Evolutionary conservation across 2,113 vertebrate species (phyloP), one percentile per base, ranked within the genome.

Genomic region (Prietella phreatophila): DNA sequence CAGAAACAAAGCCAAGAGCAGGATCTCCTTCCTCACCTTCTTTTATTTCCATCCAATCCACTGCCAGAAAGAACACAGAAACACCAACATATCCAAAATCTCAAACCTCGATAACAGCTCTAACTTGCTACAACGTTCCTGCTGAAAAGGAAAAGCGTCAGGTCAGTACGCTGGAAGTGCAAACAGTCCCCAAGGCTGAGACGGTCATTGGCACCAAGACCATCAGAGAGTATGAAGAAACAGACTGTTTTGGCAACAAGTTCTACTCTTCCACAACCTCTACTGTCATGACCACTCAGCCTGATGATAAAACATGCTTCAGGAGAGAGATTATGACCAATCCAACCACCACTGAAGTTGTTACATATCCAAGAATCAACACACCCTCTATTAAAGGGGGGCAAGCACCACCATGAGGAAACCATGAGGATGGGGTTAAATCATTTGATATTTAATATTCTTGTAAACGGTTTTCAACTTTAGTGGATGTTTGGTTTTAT

Each of bases 31-130:
- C 96, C 9, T 97, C 97, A 27, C 97, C 97, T 36, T 96, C 95
- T 4, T 98, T 96, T 84, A 98, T 97, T 91, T 94, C 96, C 73
- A 96, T 97, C 0, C 95, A 97, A 61, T 98, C 96, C 8, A 95
- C 96, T 58, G 94, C 95, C 25, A 95, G 95, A 90, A 97, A 96
- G 89, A 93, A 42, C 2, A 83, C 93, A 17, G 90, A 93, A 53
- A 82, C 60, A 1, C 30, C 56, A 50, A 56, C 42, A 1, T 4
- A 39, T 5, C 65, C 87, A 80, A 86, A 42, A 88, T 91, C 93
- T 81, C 86, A 90, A 0, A 92, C 84, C 85, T 94, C 92, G 47
- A 30, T 42, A 73, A 73, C 56, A 84, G 63, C 94, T 27, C 92
- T 91, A 75, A 88, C 91, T 0, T 86, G 90, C 78, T 89, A 88